A percentile compares a stretch with the other conserved stretches of the same genome.
Evolutionary conservation across 2,113 vertebrate species (phyloP).

Genomic region (Scalopus aquaticus): DNA sequence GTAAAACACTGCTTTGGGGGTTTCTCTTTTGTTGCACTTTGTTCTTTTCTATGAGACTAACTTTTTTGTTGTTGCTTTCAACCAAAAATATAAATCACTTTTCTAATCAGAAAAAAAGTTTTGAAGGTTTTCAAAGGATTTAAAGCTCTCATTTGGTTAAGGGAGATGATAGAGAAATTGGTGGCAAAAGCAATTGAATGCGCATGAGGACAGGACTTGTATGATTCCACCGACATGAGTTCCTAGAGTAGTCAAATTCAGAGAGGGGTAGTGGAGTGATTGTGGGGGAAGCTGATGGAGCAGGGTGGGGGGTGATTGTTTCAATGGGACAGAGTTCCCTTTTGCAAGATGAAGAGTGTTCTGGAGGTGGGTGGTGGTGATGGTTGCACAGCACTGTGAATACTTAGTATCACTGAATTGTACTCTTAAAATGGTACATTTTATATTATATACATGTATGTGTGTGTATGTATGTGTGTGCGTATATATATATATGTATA

Average conservation of each 20-base stretch:
- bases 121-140: neutral
- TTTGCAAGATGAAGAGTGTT: neutral
- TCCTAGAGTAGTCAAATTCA: neutral
- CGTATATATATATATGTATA: too few species aligned
- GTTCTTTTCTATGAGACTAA: neutral
- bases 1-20: neutral
- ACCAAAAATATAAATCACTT: neutral
- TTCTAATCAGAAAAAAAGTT: neutral
- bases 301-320: too few species aligned
- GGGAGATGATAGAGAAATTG: neutral
- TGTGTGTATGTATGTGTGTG: too few species aligned
- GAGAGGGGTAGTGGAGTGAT: neutral
- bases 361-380: neutral
- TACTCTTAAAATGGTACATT: neutral
- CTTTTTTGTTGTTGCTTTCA: neutral
- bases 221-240: neutral
- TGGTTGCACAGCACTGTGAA: neutral
- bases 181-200: neutral
- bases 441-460: neutral
- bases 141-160: neutral
- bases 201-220: neutral
- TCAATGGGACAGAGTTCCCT: neutral
- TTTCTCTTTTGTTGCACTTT: neutral
- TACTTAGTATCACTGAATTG: neutral
- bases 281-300: accelerated